Percentiles rank a stretch among this genome's conserved stretches.
Conservation (phyloP, 1,140 invertebrate species). For the Melitaea cinxia region DNA sequence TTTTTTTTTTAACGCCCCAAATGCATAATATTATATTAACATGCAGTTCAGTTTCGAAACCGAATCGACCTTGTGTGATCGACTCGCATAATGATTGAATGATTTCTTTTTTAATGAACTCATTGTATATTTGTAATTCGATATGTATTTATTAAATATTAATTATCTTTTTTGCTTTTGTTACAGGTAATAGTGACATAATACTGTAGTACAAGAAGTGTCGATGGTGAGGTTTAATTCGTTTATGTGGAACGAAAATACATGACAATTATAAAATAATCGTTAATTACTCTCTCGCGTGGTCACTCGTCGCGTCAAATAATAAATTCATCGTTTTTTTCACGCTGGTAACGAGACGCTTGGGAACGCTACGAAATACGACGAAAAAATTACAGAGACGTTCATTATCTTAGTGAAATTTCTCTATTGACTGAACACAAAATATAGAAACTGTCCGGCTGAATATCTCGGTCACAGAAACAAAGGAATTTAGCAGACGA, state of each 20-base stretch:
- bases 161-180: slow-evolving; percentile 37
- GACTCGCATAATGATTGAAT: slow-evolving; percentile 41
- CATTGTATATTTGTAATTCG: slow-evolving; percentile 18
- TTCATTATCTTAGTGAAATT: no score
- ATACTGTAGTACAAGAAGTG: slow-evolving; percentile 25
- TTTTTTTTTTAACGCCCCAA: slow-evolving; percentile 58
- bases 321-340: slow-evolving; percentile 36
- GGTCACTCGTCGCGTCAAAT: slow-evolving; percentile 33
- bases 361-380: slow-evolving; percentile 31
- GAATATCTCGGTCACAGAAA: no score
- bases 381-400: slow-evolving; percentile 33
- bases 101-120: slow-evolving; percentile 37
- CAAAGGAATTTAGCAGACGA: no score
- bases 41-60: slow-evolving; percentile 61
- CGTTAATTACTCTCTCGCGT: slow-evolving; percentile 34
- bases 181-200: slow-evolving; percentile 48
- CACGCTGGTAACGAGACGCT: slow-evolving; percentile 29
- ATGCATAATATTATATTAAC: slow-evolving; percentile 63
- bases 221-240: slow-evolving; percentile 45
- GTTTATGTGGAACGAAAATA: slow-evolving; percentile 20
- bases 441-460: no score
- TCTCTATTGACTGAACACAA: no score
- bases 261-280: slow-evolving; percentile 35
- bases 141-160: slow-evolving; percentile 19
- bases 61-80: slow-evolving; percentile 55